Evolutionary conservation across 2,113 vertebrate species (phyloP), one percentile per base, ranked within the genome.

Genomic region (Arothron firmamentum): DNA sequence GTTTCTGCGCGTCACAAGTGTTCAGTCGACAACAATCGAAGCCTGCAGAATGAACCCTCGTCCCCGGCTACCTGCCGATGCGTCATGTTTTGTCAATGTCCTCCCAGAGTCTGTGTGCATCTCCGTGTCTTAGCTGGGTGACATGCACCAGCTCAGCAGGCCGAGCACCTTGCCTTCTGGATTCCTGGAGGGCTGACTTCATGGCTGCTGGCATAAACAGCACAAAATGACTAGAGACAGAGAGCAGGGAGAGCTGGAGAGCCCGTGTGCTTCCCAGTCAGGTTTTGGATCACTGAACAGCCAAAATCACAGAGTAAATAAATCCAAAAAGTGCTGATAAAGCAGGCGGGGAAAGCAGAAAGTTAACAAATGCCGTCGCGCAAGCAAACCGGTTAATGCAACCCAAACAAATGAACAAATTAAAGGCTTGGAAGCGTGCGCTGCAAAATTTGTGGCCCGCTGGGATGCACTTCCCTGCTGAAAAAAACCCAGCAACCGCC

Each of bases 1-100:
- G 90, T 89, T 95, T 91, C 87, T 92, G 92, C 21, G 21, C 6
- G 25, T 28, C 25, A 28, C 87, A 88, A 90, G 86, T 74, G 74
- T 83, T 94, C 93, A 92, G 90, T 90, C 87, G 83, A 59, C 80
- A 77, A 89, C 83, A 88, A 88, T 78, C 86, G 88, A 90, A 87
- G 88, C 86, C 88, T 78, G 74, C 84, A 81, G 87, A 86, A 87
- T 89, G 91, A 90, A 90, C 72, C 65, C 82, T 78, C 65, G 52
- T 78, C 86, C 88, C 85, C 87, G 90, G 91, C 87, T 88, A 89
- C 84, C 87, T 90, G 91, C 87, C 88, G 88, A 78, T 83, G 78
- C 90, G 90, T 91, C 91, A 85, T 85, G 78, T 82, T 86, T 79
- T 83, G 80, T 92, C 82, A 87, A 90, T 83, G 47, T 90, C 77